Percentiles rank a stretch among this genome's conserved stretches.
Conservation (phyloP, 2,888 invertebrate species). For the Augochlorella aurata region DNA sequence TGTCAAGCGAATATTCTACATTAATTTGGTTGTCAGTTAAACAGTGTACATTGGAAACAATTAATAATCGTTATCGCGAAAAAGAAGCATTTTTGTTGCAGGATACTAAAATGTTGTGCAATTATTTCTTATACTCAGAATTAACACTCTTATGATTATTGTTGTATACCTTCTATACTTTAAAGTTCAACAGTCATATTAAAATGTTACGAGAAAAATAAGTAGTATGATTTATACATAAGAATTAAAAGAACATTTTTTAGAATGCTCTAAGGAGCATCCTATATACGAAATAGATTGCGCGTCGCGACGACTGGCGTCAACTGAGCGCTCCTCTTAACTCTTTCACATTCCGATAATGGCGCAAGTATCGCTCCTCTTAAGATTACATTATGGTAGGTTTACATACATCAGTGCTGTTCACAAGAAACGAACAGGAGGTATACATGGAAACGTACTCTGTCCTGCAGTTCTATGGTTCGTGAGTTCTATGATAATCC, state of each 20-base stretch:
- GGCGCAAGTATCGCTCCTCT: slow-evolving; percentile 10
- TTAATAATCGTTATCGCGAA: neutral
- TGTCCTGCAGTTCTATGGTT: too few relatives aligned
- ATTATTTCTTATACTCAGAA: neutral
- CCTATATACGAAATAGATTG: neutral
- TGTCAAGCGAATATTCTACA: neutral
- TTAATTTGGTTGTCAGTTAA: neutral
- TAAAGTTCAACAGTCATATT: neutral
- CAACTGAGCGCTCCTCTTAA: slow-evolving; percentile 31
- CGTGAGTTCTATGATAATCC: too few relatives aligned
- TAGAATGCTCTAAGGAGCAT: too few relatives aligned
- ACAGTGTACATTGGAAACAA: neutral
- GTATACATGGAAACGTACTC: too few relatives aligned
- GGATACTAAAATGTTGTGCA: neutral
- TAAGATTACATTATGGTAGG: neutral
- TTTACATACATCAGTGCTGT: neutral
- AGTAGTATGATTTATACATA: neutral
- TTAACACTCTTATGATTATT: neutral
- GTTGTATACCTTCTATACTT: neutral
- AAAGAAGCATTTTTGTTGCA: neutral
- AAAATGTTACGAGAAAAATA: slow-evolving; percentile 7
- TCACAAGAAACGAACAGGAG: too few relatives aligned
- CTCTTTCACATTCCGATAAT: slow-evolving; percentile 1
- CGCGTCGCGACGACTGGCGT: slow-evolving; percentile 5
- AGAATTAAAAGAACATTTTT: slow-evolving; percentile 1